These are phyloP conservation scores for Porites cylindrica DNA, from an alignment of 92 coral and sea anemone species.

Conservation along the genomic window DNA sequence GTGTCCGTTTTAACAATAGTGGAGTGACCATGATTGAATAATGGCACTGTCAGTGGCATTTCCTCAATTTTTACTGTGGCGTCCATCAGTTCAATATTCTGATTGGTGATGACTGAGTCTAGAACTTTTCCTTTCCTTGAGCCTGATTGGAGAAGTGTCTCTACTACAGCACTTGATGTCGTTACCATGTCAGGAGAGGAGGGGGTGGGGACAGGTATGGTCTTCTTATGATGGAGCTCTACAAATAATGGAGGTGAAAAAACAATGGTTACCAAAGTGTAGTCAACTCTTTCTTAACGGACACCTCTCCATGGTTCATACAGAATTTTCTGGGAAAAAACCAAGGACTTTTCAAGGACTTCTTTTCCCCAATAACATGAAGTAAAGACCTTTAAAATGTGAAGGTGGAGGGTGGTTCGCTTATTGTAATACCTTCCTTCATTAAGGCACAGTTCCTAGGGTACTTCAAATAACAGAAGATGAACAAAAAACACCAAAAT, in stretches of 20 bases:
- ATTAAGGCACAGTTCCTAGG: too few relatives aligned
- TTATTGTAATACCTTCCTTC: too few relatives aligned
- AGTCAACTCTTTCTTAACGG: background rate
- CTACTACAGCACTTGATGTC: slow-evolving; percentile 65
- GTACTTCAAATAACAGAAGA: too few relatives aligned
- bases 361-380: too few relatives aligned
- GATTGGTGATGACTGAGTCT: slow-evolving; percentile 71
- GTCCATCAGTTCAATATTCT: slow-evolving; percentile 84
- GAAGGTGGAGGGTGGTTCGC: too few relatives aligned
- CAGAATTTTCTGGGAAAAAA: too few relatives aligned
- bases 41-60: slow-evolving; percentile 87
- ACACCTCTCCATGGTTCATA: background rate
- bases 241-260: background rate
- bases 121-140: slow-evolving; percentile 51
- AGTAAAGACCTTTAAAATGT: too few relatives aligned
- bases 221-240: slow-evolving; percentile 79
- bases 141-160: slow-evolving; percentile 64
- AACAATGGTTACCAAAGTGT: background rate
- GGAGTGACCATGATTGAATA: slow-evolving; percentile 68
- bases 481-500: too few relatives aligned
- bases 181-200: slow-evolving; percentile 70
- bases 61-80: slow-evolving; percentile 95
- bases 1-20: slow-evolving; percentile 41
- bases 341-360: too few relatives aligned
- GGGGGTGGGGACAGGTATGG: slow-evolving; percentile 71